Conservation (phyloP, 1,140 invertebrate genomes). For the Calephelis virginiensis region DNA sequence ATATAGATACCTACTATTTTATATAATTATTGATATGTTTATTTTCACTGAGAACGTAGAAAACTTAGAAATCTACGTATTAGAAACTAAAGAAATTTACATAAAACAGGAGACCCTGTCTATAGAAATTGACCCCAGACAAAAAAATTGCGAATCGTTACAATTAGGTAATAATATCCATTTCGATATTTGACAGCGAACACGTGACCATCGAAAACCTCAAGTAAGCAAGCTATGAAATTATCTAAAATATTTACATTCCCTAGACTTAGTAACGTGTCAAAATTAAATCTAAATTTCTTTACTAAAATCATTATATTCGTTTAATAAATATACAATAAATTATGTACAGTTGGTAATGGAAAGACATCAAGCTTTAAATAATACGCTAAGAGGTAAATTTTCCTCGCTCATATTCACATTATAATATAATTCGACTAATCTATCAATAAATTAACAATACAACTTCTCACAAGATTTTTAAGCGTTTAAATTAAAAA, state of each 20-base stretch:
- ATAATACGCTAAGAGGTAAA: not conserved
- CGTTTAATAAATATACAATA: constrained; percentile 15
- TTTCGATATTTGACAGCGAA: not conserved
- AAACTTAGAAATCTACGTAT: too few species aligned
- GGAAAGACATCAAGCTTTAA: constrained; percentile 21
- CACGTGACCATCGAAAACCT: constrained; percentile 6
- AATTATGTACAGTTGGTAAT: constrained; percentile 23
- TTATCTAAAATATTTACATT: constrained; percentile 18
- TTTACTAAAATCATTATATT: constrained; percentile 22
- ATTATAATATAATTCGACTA: not conserved
- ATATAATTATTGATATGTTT: too few species aligned
- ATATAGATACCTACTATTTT: too few species aligned
- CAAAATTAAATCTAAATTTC: constrained; percentile 9
- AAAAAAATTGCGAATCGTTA: too few species aligned
- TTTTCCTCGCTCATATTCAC: not conserved
- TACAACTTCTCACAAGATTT: not conserved
- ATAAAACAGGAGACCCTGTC: too few species aligned
- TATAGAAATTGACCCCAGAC: too few species aligned
- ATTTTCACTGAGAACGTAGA: too few species aligned
- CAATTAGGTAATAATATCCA: too few species aligned
- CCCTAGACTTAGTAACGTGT: constrained; percentile 9
- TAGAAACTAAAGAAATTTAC: too few species aligned
- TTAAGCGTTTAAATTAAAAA: not conserved
- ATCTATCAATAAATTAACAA: constrained; percentile 2
- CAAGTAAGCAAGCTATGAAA: constrained; percentile 5